Percentiles rank a stretch among this genome's conserved stretches.
Conservation (phyloP, 2,113 vertebrate species). For the Pseudorectes ferrugineus region DNA sequence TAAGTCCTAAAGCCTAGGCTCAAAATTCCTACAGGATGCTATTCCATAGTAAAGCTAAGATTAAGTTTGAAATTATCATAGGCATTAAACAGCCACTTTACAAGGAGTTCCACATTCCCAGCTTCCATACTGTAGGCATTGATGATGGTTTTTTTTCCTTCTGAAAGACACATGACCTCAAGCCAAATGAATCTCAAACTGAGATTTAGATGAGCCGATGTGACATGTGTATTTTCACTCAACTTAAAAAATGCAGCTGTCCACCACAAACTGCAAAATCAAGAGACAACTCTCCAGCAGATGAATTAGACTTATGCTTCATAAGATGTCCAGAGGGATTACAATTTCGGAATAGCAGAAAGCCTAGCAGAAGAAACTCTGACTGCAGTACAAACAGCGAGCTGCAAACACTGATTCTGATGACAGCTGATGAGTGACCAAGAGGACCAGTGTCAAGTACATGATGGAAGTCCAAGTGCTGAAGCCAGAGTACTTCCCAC, state of each 20-base stretch:
- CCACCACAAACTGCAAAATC: neutral
- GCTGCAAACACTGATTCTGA: neutral
- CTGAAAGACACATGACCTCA: neutral
- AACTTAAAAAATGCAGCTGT: neutral
- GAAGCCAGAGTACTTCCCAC: neutral
- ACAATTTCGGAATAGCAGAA: neutral
- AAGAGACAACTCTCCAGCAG: neutral
- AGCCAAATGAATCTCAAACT: neutral
- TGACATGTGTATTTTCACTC: neutral
- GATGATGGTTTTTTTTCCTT: rapidly evolving
- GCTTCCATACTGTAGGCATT: neutral
- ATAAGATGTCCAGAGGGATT: neutral
- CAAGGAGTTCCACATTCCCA: neutral
- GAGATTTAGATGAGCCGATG: neutral
- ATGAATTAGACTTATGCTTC: neutral
- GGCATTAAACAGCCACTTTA: neutral
- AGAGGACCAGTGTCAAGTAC: neutral
- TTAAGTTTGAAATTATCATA: neutral
- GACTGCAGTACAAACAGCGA: neutral
- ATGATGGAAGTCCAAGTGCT: neutral
- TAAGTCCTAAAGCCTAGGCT: neutral
- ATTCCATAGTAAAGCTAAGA: neutral
- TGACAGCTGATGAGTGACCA: neutral
- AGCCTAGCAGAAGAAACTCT: neutral
- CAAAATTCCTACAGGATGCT: neutral